Conservation (phyloP, 2,888 invertebrate species). For the Morinoia aosen region DNA sequence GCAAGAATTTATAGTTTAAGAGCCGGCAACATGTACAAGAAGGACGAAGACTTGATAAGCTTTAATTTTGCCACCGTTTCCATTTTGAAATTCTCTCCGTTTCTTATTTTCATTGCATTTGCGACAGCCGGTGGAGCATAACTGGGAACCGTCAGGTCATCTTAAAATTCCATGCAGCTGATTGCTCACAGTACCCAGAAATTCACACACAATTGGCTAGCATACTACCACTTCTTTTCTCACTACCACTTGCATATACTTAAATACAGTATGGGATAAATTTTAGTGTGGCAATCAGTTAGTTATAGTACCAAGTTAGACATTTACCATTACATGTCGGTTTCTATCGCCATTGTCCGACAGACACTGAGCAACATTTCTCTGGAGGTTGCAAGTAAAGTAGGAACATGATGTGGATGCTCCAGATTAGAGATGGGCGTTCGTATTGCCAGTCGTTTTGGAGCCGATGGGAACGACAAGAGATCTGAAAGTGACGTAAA, state of each 20-base stretch:
- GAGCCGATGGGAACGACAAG: slow-evolving; percentile 15
- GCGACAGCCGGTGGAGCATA: background rate
- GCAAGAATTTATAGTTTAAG: background rate
- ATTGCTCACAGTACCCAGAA: background rate
- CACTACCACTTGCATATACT: background rate
- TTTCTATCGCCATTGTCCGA: background rate
- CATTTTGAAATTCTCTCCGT: background rate
- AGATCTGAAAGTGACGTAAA: slow-evolving; percentile 32
- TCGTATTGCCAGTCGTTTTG: background rate
- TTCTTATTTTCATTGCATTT: background rate
- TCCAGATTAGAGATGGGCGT: slow-evolving; percentile 12
- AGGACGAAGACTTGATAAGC: background rate
- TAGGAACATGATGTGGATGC: background rate
- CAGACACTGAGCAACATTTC: background rate
- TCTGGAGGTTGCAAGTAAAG: background rate
- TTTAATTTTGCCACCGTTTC: background rate
- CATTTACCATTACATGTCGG: background rate
- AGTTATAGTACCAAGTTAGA: background rate
- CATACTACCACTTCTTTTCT: background rate
- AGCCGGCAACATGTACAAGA: background rate
- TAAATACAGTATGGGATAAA: no score
- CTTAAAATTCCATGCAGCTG: background rate
- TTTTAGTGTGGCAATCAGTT: background rate
- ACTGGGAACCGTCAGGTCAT: background rate
- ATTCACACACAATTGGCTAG: background rate